A percentile compares a stretch with the other conserved stretches of the same genome.
Evolutionary conservation across 2,113 vertebrate species (phyloP).

Genomic region (Cryptomyrus ogoouensis): DNA sequence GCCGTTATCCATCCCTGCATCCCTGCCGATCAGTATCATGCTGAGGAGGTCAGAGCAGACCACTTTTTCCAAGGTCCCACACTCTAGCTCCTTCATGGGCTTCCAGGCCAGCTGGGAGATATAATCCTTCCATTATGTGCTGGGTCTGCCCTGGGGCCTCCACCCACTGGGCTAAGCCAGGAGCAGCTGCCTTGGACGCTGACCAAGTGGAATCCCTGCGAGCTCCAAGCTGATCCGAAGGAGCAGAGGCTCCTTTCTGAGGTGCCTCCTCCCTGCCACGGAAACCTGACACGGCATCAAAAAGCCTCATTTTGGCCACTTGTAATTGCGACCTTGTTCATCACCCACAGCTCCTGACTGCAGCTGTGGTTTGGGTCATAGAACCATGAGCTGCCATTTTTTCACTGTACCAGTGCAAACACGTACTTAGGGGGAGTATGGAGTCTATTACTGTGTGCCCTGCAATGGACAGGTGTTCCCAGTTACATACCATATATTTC

Average conservation of each 20-base stretch:
- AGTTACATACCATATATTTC: not conserved
- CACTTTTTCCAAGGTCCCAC: not conserved
- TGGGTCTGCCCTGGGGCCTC: not conserved
- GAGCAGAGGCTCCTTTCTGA: not conserved
- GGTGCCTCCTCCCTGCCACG: not conserved
- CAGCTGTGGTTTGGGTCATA: not conserved
- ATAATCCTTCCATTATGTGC: not conserved
- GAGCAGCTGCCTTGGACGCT: not conserved
- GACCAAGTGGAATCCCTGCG: not conserved
- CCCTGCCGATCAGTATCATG: not conserved
- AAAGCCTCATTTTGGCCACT: not conserved
- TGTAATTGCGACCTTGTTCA: not conserved
- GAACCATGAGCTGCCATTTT: not conserved
- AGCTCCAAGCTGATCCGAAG: not conserved
- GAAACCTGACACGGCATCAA: not conserved
- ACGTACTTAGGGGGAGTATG: not conserved
- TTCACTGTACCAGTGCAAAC: not conserved
- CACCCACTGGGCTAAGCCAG: not conserved
- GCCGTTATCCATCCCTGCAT: not conserved
- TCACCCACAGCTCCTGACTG: not conserved
- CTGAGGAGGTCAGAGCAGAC: not conserved
- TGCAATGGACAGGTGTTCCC: not conserved
- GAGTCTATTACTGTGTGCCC: not conserved
- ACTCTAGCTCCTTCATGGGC: not conserved
- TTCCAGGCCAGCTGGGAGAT: not conserved